phyloP scores from a whole-genome alignment of 2,113 vertebrate genomes.

The Ciconia boyciana region DNA sequence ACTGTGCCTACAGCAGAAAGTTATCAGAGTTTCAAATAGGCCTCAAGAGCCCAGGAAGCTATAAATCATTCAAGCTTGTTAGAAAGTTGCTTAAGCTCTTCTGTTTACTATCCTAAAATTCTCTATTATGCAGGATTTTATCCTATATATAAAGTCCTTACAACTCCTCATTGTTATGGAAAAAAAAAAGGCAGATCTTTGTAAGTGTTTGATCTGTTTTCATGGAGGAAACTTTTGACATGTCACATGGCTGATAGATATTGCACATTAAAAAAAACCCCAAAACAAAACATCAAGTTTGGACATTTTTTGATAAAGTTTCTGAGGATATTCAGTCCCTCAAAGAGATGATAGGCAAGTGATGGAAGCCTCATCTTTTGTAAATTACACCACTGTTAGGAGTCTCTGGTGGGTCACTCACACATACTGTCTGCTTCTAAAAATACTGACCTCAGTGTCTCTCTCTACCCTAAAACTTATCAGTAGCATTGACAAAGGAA shows the following conservation, averaged over 20 bases:
- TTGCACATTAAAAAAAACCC: not conserved
- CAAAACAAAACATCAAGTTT: not conserved
- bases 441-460: not conserved
- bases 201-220: not conserved
- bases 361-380: not conserved
- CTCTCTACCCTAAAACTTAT: not conserved
- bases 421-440: not conserved
- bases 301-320: not conserved
- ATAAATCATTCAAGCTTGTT: conserved; percentile 27
- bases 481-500: not conserved
- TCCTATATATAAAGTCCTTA: not conserved
- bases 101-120: conserved; percentile 37
- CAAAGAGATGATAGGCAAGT: not conserved
- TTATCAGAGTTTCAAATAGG: not conserved
- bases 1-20: conserved; percentile 38
- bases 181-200: not conserved
- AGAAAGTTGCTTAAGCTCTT: conserved; percentile 18
- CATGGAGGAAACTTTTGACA: not conserved
- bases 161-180: not conserved
- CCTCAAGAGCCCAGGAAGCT: conserved; percentile 10
- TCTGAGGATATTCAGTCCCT: not conserved
- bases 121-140: not conserved
- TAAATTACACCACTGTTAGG: not conserved
- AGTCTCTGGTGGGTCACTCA: not conserved
- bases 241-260: not conserved